A percentile compares a stretch with the other conserved stretches of the same genome.
phyloP scores from a whole-genome alignment of 2,888 invertebrate species.

The Gymnoscelis rufifasciata region DNA sequence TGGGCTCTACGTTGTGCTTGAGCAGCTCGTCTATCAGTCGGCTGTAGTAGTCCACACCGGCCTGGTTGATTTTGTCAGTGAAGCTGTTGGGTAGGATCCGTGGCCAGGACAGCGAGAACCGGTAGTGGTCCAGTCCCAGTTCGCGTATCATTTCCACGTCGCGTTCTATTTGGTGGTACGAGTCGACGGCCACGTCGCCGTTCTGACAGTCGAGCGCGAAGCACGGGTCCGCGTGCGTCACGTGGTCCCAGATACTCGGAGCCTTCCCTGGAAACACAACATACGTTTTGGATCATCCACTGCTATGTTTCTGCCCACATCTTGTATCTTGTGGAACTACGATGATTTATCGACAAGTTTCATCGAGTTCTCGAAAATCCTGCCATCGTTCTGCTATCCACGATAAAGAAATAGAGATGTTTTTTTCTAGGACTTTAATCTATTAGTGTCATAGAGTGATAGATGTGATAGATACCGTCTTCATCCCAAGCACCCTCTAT shows the following conservation, averaged over 20 bases:
- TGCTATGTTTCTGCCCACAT: too few species aligned
- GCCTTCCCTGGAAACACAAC: constrained; percentile 58
- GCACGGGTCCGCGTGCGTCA: constrained; percentile 65
- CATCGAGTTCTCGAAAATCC: too few species aligned
- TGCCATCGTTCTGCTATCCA: too few species aligned
- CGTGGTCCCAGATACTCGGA: constrained; percentile 80
- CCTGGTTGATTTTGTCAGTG: constrained; percentile 63
- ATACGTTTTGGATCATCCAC: too few species aligned
- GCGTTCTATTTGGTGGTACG: constrained; percentile 78
- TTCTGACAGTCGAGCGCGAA: constrained; percentile 72
- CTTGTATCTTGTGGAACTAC: neutral
- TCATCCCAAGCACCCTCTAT: constrained; percentile 75
- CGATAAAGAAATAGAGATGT: too few species aligned
- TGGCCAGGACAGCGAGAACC: constrained; percentile 81
- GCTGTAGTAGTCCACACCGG: constrained; percentile 81
- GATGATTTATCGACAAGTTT: too few species aligned
- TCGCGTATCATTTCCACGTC: constrained; percentile 62
- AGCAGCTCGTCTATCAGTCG: constrained; percentile 79
- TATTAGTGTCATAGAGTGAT: neutral
- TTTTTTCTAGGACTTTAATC: too few species aligned
- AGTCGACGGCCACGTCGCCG: constrained; percentile 78
- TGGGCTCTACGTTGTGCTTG: constrained; percentile 78
- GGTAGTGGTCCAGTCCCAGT: constrained; percentile 63
- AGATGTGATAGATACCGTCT: constrained; percentile 50
- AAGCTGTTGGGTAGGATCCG: constrained; percentile 79